Evolutionary conservation across 2,888 invertebrate genomes (phyloP), one percentile per base, ranked within the genome.

Genomic region (Parnassius glacialis): DNA sequence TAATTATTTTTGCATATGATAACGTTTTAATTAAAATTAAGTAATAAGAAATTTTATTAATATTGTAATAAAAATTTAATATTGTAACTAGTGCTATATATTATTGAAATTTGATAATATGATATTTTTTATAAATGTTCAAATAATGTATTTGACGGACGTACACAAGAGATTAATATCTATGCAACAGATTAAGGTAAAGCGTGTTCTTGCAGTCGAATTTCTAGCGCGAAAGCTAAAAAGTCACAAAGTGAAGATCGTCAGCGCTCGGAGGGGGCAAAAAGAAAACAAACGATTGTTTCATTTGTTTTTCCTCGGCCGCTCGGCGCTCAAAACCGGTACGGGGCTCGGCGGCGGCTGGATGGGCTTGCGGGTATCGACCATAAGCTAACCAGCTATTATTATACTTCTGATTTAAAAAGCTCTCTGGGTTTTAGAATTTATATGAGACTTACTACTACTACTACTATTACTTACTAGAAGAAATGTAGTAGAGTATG

Each of bases 281-380:
- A 81, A 75, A 77, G 81, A 81, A 85, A 83, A 81, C 75, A 78
- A 69, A 65, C 67, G 74, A 80, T 79, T 80, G 84, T 87, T 87
- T 86, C 81, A 79, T 88, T 89, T 85, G 83, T 87, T 88, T 87
- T 70, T 68, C 57, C 82, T 83, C 76, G 84, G 81, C 84, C 79
- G 81, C 47, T 57, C 61, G 51, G 16, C 58, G 55, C 59, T 44
- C 59, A 41, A 82, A 89, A 89, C 89, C 88, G 88, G 90, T 88
- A 89, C 83, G 77, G 78, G 78, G 70, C 76, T 72, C 75, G 79
- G 78, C 80, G 78, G 78, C 80, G 78, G 80, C 78, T 77, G 80
- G 81, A 81, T 78, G 77, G 78, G 79, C 80, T 80, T 68, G 76
- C 80, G 78, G 75, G 76, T 82, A 81, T 81, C 81, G 82, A 78